phyloP scores from a whole-genome alignment of 2,888 invertebrate genomes.

The Shargacucullia verbasci region DNA sequence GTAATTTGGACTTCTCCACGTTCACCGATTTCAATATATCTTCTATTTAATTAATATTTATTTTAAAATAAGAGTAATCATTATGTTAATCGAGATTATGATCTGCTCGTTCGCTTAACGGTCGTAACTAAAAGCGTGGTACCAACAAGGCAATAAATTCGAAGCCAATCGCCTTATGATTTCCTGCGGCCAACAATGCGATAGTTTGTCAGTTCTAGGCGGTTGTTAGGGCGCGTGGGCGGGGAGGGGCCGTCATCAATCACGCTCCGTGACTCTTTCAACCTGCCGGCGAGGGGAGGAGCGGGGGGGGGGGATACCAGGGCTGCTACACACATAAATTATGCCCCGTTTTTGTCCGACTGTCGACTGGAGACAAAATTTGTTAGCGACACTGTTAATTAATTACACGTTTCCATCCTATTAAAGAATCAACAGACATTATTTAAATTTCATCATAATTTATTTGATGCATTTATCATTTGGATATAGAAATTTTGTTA shows the following conservation, averaged over 20 bases:
- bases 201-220: constrained; percentile 85
- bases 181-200: constrained; percentile 76
- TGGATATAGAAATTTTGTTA: constrained; percentile 43
- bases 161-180: constrained; percentile 76
- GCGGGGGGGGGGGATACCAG: constrained; percentile 60
- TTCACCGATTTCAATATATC: constrained; percentile 23
- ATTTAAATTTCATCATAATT: constrained; percentile 59
- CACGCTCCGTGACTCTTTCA: constrained; percentile 87
- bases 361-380: constrained; percentile 82
- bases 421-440: constrained; percentile 59
- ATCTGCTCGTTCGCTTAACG: constrained; percentile 58
- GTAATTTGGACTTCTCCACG: constrained; percentile 23
- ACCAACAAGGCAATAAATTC: constrained; percentile 74
- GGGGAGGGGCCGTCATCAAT: constrained; percentile 82
- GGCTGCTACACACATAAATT: constrained; percentile 83
- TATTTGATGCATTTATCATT: constrained; percentile 55
- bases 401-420: constrained; percentile 73
- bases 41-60: constrained; percentile 44
- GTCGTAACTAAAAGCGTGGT: constrained; percentile 59
- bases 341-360: constrained; percentile 78
- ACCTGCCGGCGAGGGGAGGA: constrained; percentile 77
- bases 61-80: constrained; percentile 51
- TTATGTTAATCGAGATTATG: constrained; percentile 59
- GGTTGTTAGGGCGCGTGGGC: constrained; percentile 80
- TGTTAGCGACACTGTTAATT: constrained; percentile 84